A percentile compares a stretch with the other conserved stretches of the same genome.
These are phyloP conservation scores for Gavialis gangeticus DNA, from an alignment of 2,113 vertebrate species.

Conservation along the genomic window DNA sequence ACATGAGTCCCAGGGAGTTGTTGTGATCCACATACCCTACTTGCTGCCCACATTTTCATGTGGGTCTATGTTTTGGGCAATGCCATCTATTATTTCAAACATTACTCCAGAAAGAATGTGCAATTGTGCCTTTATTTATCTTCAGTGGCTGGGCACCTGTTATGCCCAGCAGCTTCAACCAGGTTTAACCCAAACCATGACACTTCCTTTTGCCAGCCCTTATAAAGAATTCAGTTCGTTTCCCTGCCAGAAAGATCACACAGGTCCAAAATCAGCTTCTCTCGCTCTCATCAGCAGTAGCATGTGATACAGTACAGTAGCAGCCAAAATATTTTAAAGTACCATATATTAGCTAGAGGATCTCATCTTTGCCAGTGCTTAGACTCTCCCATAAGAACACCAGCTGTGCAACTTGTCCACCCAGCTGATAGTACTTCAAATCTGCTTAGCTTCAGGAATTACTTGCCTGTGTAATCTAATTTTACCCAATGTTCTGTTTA, in stretches of 20 bases:
- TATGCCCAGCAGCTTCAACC: neutral
- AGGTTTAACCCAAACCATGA: too few relatives aligned
- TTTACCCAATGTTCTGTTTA: slow-evolving; percentile 70
- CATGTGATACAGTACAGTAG: neutral
- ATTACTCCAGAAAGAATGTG: neutral
- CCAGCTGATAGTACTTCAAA: slow-evolving; percentile 74
- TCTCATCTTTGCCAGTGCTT: neutral
- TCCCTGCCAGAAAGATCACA: neutral
- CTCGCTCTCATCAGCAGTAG: neutral
- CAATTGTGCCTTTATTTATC: too few relatives aligned
- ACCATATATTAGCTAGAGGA: neutral
- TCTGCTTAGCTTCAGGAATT: slow-evolving; percentile 74
- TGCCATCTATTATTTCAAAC: neutral
- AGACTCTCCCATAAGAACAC: slow-evolving; percentile 36
- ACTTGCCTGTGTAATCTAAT: slow-evolving; percentile 73
- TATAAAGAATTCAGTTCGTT: neutral
- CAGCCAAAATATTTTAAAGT: slow-evolving; percentile 36
- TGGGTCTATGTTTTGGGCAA: accelerated
- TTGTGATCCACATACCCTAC: too few relatives aligned
- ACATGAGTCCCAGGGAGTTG: too few relatives aligned
- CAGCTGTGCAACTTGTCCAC: slow-evolving; percentile 65
- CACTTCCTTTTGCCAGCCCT: neutral
- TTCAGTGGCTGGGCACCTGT: too few relatives aligned
- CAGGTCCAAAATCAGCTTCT: neutral
- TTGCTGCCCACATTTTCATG: neutral